Base-by-base conservation (phyloP, 2,113 vertebrate genomes). In the Ochotona princeps region DNA sequence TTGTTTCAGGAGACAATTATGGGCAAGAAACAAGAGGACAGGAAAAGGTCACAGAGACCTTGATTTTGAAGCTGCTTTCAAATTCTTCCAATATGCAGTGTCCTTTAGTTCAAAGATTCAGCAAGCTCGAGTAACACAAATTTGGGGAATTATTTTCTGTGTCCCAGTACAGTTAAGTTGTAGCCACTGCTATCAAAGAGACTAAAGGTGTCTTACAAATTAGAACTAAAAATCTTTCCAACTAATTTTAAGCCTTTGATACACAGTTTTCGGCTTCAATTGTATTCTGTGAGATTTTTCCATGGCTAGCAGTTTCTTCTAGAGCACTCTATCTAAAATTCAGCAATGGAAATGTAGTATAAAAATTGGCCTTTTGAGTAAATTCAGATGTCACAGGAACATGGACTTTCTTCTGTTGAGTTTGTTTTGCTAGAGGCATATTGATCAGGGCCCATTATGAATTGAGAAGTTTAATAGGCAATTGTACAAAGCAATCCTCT, bases 151-250 rank as follows among this genome's bases (percentile, higher is more conserved):
- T 18, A 18, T 5, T 57, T 57, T 57, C 54, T 57, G 54, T 17
- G 15, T 18, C 54, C 54, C 54, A 57, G 15, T 57, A 57, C 18
- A 85, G 74, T 83, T 49, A 73, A 30, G 18, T 63, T 86, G 23
- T 54, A 81, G 15, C 25, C 61, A 80, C 26, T 78, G 28, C 67
- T 89, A 23, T 66, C 9, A 80, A 83, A 67, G 69, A 79, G 47
- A 78, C 26, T 18, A 51, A 80, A 65, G 54, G 57, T 86, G 28
- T 65, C 28, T 91, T 82, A 7, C 51, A 94, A 80, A 84, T 87
- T 87, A 91, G 84, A 91, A 65, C 54, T 82, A 78, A 20, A 84
- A 93, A 78, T 63, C 90, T 21, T 93, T 70, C 14, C 28, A 25
- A 57, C 35, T 23, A 61, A 82, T 35, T 83, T 26, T 86, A 63